Conservation (phyloP, 2,888 invertebrate genomes). For the Macrophya annulata region DNA sequence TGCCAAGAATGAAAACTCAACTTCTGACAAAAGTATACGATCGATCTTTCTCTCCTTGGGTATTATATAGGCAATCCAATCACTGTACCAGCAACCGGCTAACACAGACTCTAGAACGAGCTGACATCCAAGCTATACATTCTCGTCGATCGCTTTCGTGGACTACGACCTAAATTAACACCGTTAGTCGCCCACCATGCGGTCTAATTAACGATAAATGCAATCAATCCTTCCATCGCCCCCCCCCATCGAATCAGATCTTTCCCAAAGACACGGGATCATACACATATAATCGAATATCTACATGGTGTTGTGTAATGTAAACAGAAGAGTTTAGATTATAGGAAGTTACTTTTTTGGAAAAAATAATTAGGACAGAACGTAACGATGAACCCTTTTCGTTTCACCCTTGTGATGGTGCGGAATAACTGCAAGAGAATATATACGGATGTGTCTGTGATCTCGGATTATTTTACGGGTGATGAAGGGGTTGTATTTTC, state of each 20-base stretch:
- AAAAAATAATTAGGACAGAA: not conserved
- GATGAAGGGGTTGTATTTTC: not conserved
- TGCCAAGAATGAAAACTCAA: slow-evolving; percentile 15
- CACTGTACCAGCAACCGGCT: slow-evolving; percentile 52
- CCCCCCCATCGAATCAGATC: not conserved
- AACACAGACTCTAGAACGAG: slow-evolving; percentile 15
- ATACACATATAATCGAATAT: not conserved
- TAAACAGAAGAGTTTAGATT: not conserved
- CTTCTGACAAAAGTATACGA: slow-evolving; percentile 30
- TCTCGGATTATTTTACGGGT: not conserved
- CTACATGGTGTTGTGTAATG: not conserved
- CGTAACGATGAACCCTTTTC: not conserved
- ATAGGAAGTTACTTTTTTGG: not conserved
- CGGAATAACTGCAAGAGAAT: not conserved
- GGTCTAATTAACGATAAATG: slow-evolving; percentile 48
- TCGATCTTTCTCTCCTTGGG: slow-evolving; percentile 39
- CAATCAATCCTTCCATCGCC: slow-evolving; percentile 41
- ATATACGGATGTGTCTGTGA: not conserved
- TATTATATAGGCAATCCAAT: slow-evolving; percentile 39
- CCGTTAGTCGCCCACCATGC: slow-evolving; percentile 39
- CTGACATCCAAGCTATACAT: not conserved
- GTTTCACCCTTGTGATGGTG: not conserved
- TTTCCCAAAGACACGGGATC: not conserved
- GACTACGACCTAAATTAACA: slow-evolving; percentile 45
- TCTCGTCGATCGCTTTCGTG: slow-evolving; percentile 41